Conservation (phyloP, 2,888 invertebrate genomes). For the Hermodice carunculata region DNA sequence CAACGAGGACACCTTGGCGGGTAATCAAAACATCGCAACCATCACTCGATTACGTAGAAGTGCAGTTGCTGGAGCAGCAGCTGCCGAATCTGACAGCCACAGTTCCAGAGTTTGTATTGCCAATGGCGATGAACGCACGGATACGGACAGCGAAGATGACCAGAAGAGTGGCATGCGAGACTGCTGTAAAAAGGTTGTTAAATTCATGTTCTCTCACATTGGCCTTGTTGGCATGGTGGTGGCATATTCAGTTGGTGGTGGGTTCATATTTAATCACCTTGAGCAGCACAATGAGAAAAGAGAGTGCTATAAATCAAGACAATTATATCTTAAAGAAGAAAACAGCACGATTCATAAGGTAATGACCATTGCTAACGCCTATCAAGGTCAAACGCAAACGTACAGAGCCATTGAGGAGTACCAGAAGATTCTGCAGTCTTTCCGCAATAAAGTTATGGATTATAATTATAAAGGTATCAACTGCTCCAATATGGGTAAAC, state of each 20-base stretch:
- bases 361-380: conserved; percentile 17
- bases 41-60: too few relatives aligned
- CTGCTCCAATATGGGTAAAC: conserved; percentile 57
- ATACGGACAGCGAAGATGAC: too few relatives aligned
- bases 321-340: conserved; percentile 55
- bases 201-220: conserved; percentile 68
- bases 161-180: conserved; percentile 16
- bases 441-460: conserved; percentile 60
- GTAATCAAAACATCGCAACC: too few relatives aligned
- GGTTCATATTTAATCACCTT: conserved; percentile 68
- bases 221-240: conserved; percentile 66
- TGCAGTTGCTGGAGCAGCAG: too few relatives aligned
- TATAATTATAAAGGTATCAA: conserved; percentile 64
- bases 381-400: conserved; percentile 1
- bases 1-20: too few relatives aligned
- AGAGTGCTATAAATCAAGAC: conserved; percentile 58
- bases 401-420: conserved; percentile 20
- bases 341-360: conserved; percentile 47
- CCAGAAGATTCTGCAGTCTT: conserved; percentile 48
- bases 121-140: too few relatives aligned
- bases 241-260: conserved; percentile 67
- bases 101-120: too few relatives aligned
- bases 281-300: conserved; percentile 68
- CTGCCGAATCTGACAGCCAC: too few relatives aligned
- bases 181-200: conserved; percentile 60